These are phyloP conservation scores for Fregata magnificens DNA, from an alignment of 2,113 vertebrate species.

Conservation along the genomic window DNA sequence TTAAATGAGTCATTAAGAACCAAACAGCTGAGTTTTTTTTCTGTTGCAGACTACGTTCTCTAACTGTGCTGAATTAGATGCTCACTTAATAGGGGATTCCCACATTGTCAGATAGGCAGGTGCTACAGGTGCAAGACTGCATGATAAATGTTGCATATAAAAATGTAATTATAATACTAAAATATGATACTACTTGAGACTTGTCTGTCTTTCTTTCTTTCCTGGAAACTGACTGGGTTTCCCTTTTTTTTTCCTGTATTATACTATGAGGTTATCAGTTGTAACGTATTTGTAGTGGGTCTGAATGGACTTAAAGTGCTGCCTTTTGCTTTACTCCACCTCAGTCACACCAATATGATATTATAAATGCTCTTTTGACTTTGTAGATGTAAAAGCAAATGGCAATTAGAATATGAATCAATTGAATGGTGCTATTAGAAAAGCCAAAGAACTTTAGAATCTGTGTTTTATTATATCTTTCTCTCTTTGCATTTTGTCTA, in stretches of 20 bases:
- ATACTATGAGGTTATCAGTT: background rate
- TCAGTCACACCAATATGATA: background rate
- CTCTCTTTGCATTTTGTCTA: background rate
- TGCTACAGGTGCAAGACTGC: background rate
- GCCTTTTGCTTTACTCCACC: background rate
- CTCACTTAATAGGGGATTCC: background rate
- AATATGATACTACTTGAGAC: background rate
- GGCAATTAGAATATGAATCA: background rate
- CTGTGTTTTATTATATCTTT: background rate
- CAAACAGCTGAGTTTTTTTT: background rate
- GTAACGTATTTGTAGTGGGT: background rate
- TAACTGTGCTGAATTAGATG: background rate
- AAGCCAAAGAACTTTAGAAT: background rate
- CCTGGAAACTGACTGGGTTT: background rate
- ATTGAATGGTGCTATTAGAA: background rate
- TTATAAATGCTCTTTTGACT: background rate
- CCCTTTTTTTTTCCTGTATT: background rate
- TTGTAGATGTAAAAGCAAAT: background rate
- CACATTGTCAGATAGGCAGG: background rate
- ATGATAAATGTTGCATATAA: background rate
- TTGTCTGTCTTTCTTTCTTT: background rate
- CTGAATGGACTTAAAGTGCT: background rate
- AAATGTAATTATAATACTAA: background rate
- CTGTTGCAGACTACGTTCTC: background rate
- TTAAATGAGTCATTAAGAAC: background rate